phyloP scores from a whole-genome alignment of 2,797 vertebrate species.

The Sciurus vulgaris region DNA sequence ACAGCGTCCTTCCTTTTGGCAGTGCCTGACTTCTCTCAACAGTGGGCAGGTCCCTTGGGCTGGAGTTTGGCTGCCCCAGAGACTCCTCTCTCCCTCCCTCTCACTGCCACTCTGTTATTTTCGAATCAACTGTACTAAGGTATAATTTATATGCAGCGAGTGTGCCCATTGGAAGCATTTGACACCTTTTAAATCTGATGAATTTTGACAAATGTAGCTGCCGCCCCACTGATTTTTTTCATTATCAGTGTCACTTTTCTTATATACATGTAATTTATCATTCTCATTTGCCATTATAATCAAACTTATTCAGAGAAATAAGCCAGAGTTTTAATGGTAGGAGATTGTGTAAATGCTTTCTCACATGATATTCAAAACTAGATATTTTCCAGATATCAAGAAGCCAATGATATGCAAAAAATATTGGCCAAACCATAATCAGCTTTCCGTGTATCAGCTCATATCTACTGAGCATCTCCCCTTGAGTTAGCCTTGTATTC shows the following conservation, averaged over 20 bases:
- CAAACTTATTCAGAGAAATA: conserved; percentile 49
- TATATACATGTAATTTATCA: conserved; percentile 26
- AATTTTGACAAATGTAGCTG: conserved; percentile 24
- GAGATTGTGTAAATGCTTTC: background rate
- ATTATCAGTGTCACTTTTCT: conserved; percentile 45
- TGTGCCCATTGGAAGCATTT: background rate
- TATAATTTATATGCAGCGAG: background rate
- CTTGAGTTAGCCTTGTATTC: background rate
- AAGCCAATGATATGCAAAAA: background rate
- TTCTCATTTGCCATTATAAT: background rate
- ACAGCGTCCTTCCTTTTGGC: background rate
- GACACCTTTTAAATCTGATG: background rate
- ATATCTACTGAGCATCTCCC: background rate
- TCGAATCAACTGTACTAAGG: background rate
- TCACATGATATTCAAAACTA: background rate
- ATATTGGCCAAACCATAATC: background rate
- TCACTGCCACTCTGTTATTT: background rate
- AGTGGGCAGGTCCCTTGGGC: background rate
- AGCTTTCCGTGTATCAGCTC: background rate
- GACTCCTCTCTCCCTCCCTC: background rate
- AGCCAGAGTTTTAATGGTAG: background rate
- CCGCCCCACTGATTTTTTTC: background rate
- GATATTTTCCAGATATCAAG: background rate
- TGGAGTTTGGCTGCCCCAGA: background rate
- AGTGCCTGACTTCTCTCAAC: background rate